Conservation (phyloP, 1,140 invertebrate species). For the Heliconius melpomene region DNA sequence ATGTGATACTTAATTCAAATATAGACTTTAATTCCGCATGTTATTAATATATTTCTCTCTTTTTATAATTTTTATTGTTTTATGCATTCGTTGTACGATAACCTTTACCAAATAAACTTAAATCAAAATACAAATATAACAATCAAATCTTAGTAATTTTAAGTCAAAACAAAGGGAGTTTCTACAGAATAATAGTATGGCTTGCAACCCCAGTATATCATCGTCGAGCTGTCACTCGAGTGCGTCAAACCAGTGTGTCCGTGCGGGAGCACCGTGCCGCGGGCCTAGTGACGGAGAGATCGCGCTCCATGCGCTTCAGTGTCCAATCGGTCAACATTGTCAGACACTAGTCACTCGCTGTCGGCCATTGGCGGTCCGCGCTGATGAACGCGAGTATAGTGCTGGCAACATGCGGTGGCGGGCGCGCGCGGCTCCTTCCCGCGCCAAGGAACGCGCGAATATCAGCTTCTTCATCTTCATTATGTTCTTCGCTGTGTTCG, state of each 20-base stretch:
- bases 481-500: conserved; percentile 94
- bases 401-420: conserved; percentile 67
- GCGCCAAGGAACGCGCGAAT: conserved; percentile 88
- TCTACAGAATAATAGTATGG: neutral
- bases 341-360: conserved; percentile 49
- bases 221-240: conserved; percentile 54
- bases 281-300: conserved; percentile 53
- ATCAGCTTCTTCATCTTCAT: conserved; percentile 94
- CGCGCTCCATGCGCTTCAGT: neutral
- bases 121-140: no score
- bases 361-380: conserved; percentile 41
- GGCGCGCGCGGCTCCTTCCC: conserved; percentile 62
- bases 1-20: no score
- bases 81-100: no score
- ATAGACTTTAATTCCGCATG: no score
- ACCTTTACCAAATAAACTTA: neutral
- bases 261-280: conserved; percentile 50
- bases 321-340: neutral
- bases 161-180: conserved; percentile 22
- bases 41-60: no score
- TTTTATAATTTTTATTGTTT: no score
- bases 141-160: neutral
- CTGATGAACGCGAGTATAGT: conserved; percentile 59
- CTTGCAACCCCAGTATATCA: conserved; percentile 29
- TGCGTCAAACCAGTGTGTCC: conserved; percentile 44